Conservation (phyloP, 2,797 vertebrate species). For the Dermochelys coriacea region DNA sequence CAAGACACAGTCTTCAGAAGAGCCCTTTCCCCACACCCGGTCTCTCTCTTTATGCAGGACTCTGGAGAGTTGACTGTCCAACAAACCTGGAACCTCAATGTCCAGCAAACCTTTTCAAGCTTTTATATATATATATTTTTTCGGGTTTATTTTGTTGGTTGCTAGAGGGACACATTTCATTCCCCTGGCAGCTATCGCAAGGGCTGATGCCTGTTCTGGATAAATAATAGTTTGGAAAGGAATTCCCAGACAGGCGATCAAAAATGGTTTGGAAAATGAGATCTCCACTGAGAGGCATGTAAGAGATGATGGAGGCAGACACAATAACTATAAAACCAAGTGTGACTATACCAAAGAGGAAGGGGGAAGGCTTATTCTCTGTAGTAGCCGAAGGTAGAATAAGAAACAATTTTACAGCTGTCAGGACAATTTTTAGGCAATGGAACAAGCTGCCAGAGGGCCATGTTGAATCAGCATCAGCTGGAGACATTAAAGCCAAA, state of each 20-base stretch:
- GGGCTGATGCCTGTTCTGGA: slow-evolving; percentile 6
- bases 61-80: background rate
- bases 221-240: slow-evolving; percentile 10
- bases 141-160: background rate
- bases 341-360: background rate
- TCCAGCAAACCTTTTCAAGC: background rate
- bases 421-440: background rate
- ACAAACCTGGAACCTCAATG: fast-evolving
- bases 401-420: background rate
- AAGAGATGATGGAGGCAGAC: slow-evolving; percentile 41
- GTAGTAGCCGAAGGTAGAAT: background rate
- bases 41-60: background rate
- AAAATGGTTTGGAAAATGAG: slow-evolving; percentile 27
- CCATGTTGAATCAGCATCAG: background rate
- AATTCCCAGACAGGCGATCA: slow-evolving; percentile 49
- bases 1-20: background rate
- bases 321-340: background rate
- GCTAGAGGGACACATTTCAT: background rate
- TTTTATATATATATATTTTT: background rate
- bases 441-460: background rate
- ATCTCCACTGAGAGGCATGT: slow-evolving; percentile 44
- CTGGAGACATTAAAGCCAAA: background rate
- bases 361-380: background rate
- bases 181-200: background rate
- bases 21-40: fast-evolving